A percentile compares a stretch with the other conserved stretches of the same genome.
Conservation (phyloP, 2,888 invertebrate genomes). For the Ichneumoninae sp. region DNA sequence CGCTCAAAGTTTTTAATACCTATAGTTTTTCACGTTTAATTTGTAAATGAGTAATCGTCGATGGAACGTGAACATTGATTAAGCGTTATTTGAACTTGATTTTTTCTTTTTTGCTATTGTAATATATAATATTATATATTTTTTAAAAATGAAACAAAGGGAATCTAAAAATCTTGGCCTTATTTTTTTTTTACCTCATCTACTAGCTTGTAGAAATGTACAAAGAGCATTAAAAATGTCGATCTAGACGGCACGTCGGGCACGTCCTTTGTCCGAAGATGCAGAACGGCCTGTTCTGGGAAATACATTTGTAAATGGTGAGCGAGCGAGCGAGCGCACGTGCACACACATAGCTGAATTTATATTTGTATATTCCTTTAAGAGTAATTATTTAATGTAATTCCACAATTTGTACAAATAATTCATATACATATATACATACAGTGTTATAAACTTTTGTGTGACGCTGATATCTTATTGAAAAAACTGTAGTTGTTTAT, state of each 20-base stretch:
- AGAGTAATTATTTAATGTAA: constrained; percentile 73
- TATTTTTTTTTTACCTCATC: constrained; percentile 74
- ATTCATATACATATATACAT: background rate
- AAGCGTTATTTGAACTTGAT: constrained; percentile 26
- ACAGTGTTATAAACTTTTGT: background rate
- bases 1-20: constrained; percentile 41
- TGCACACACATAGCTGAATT: constrained; percentile 55
- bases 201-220: constrained; percentile 67
- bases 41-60: constrained; percentile 12
- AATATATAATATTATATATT: constrained; percentile 64
- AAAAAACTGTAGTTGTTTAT: background rate
- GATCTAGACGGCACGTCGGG: background rate
- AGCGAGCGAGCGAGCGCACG: constrained; percentile 15
- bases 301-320: constrained; percentile 35
- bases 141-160: constrained; percentile 65
- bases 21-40: constrained; percentile 20
- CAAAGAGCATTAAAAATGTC: constrained; percentile 1
- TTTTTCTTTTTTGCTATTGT: constrained; percentile 27
- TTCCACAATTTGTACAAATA: constrained; percentile 68
- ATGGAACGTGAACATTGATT: background rate
- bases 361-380: constrained; percentile 70
- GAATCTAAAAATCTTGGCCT: constrained; percentile 62
- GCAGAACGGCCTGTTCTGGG: constrained; percentile 25
- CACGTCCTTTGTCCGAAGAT: constrained; percentile 16
- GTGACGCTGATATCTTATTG: background rate